These are phyloP conservation scores for Mus pahari DNA, from an alignment of 2,113 vertebrate species.

Conservation along the genomic window DNA sequence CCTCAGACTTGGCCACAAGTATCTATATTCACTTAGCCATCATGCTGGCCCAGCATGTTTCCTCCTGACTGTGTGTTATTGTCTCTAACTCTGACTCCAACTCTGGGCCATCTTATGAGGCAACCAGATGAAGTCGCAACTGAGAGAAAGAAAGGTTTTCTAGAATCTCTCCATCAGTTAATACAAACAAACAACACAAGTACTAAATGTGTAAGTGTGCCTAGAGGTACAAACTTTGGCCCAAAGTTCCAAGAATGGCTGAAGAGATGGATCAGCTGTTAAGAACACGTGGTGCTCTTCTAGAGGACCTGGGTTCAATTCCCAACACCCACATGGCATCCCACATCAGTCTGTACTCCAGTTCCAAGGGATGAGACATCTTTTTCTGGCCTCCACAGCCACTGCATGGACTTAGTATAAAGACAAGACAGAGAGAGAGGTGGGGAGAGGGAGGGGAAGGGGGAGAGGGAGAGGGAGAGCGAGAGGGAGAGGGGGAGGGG, in stretches of 20 bases:
- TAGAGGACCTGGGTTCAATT: neutral
- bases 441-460: no score
- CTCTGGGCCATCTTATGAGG: neutral
- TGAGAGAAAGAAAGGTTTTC: neutral
- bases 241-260: neutral
- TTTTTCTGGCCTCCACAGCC: neutral
- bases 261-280: neutral
- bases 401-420: no score
- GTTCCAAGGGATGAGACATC: neutral
- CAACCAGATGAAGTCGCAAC: neutral
- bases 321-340: neutral
- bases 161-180: neutral
- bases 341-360: neutral
- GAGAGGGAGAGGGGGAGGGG: no score
- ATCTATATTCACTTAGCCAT: neutral
- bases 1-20: neutral
- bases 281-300: neutral
- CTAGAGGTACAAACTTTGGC: neutral
- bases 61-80: neutral
- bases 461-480: no score
- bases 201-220: neutral
- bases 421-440: neutral
- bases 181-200: neutral
- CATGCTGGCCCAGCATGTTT: neutral
- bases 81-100: neutral